A percentile compares a stretch with the other conserved stretches of the same genome.
Conservation (phyloP, 1,140 invertebrate species). For the Drosophila pseudoananassae region DNA sequence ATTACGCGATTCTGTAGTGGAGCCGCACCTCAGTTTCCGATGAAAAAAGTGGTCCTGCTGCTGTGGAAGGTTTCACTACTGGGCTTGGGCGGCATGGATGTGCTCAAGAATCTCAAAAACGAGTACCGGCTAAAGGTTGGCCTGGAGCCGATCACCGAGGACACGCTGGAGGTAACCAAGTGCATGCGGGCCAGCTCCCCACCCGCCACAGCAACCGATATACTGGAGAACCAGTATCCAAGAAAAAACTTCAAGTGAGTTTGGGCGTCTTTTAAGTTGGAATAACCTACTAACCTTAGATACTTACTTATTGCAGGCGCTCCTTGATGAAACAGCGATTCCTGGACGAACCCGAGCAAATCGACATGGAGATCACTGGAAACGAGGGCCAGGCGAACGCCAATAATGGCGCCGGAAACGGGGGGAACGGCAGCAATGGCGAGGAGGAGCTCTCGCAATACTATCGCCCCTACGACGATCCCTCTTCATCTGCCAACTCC, state of each 20-base stretch:
- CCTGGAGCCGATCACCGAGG: slow-evolving; percentile 92
- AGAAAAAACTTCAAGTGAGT: slow-evolving; percentile 87
- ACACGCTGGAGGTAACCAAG: slow-evolving; percentile 96
- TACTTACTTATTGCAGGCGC: slow-evolving; percentile 38
- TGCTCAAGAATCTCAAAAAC: slow-evolving; percentile 91
- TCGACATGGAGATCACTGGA: slow-evolving; percentile 87
- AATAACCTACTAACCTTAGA: neutral
- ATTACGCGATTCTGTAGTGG: slow-evolving; percentile 97
- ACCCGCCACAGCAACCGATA: slow-evolving; percentile 95
- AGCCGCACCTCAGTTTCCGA: slow-evolving; percentile 97
- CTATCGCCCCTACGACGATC: slow-evolving; percentile 85
- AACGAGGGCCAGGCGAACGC: slow-evolving; percentile 64
- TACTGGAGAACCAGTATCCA: slow-evolving; percentile 94
- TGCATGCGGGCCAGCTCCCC: slow-evolving; percentile 97
- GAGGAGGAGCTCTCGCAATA: slow-evolving; percentile 85
- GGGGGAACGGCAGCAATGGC: slow-evolving; percentile 72
- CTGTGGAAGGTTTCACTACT: slow-evolving; percentile 97
- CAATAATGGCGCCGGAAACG: slow-evolving; percentile 56
- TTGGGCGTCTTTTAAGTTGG: neutral
- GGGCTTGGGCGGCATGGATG: slow-evolving; percentile 94
- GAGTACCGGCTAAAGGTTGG: slow-evolving; percentile 89
- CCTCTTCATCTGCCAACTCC: slow-evolving; percentile 69
- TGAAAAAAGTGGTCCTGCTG: slow-evolving; percentile 98
- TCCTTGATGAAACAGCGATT: slow-evolving; percentile 93
- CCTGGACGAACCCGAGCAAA: slow-evolving; percentile 92